These are phyloP conservation scores for Hipposideros larvatus DNA, from an alignment of 2,797 vertebrate species.

Conservation along the genomic window DNA sequence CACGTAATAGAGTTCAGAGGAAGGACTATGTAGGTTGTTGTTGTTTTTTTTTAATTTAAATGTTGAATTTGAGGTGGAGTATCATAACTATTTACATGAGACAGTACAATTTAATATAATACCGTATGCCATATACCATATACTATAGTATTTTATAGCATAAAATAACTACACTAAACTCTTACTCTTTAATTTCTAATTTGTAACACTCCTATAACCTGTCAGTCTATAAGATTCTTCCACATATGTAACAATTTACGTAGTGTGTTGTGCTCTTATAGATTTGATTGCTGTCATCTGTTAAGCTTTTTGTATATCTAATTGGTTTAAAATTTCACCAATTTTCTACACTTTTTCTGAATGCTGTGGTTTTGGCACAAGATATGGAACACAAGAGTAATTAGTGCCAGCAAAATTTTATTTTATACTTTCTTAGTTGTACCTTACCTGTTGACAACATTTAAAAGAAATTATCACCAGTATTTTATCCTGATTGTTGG, in stretches of 20 bases:
- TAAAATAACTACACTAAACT: not conserved
- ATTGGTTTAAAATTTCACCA: not conserved
- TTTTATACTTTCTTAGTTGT: not conserved
- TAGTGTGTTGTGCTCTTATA: not conserved
- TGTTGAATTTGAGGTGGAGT: not conserved
- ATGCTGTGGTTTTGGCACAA: not conserved
- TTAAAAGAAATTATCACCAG: not conserved
- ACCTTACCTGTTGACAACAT: not conserved
- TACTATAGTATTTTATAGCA: not conserved
- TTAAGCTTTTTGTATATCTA: not conserved
- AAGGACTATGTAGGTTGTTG: not conserved
- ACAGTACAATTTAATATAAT: not conserved
- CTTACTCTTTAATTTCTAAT: not conserved
- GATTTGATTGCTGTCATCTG: not conserved
- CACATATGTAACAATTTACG: not conserved
- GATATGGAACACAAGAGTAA: not conserved
- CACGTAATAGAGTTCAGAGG: not conserved
- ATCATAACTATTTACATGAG: not conserved
- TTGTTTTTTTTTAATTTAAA: not conserved
- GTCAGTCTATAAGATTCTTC: not conserved
- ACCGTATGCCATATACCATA: not conserved
- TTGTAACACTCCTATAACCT: not conserved
- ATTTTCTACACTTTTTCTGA: slow-evolving; percentile 22
- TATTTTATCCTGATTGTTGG: slow-evolving; percentile 24
- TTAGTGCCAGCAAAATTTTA: not conserved